Conservation (phyloP, 1,140 invertebrate genomes). For the Oedothorax gibbosus region DNA sequence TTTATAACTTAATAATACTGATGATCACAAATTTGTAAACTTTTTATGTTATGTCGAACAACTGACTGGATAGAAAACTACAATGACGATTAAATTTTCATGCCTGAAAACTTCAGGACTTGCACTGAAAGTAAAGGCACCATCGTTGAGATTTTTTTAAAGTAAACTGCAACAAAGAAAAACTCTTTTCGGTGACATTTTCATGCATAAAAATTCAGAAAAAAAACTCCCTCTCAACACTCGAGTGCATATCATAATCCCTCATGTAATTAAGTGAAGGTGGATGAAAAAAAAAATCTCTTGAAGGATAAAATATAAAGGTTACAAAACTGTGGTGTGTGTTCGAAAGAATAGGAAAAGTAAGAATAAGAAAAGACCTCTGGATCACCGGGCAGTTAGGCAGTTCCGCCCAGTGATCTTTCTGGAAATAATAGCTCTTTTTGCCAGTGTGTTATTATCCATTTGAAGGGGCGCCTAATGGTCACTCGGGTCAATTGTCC, state of each 20-base stretch:
- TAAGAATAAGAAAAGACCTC: neutral
- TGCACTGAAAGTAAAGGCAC: no score
- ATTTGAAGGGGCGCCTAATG: conserved; percentile 31
- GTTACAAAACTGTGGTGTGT: conserved; percentile 14
- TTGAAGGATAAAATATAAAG: conserved; percentile 23
- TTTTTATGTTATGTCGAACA: no score
- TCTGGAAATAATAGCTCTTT: conserved; percentile 38
- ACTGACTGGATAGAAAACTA: no score
- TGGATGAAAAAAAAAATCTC: neutral
- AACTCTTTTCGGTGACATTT: no score
- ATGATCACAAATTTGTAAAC: no score
- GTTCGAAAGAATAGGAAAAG: conserved; percentile 1
- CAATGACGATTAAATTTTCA: no score
- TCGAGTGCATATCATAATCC: conserved; percentile 24
- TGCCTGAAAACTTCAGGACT: no score
- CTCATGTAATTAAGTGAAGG: conserved; percentile 20
- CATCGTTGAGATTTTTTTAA: no score
- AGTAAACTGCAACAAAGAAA: no score
- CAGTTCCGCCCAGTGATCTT: conserved; percentile 30
- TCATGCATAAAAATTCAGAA: no score
- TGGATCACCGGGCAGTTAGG: conserved; percentile 31
- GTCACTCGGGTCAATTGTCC: conserved; percentile 43
- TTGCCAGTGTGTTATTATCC: conserved; percentile 37
- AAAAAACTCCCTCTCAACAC: conserved; percentile 24
- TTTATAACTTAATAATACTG: no score